Base-by-base conservation (phyloP, 2,113 vertebrate genomes). In the Colistium nudipinnis region DNA sequence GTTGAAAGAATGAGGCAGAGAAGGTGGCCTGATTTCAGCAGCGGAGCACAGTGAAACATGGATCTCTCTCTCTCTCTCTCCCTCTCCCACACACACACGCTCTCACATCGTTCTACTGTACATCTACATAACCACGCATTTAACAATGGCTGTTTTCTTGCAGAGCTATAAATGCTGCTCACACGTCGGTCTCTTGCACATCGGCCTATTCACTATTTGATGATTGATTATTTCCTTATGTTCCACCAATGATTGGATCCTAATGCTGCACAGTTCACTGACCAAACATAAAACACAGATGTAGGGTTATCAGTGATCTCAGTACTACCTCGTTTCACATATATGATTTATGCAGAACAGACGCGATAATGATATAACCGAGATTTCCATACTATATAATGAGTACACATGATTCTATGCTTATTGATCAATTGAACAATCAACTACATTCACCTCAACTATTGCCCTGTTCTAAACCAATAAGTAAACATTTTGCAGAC, bases 151-250 rank as follows among this genome's bases (percentile, higher is more conserved):
- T 48, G 22, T 67, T 68, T 70, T 22, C 10, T 28, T 59, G 38
- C 56, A 33, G 39, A 57, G 55, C 54, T 27, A 39, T 47, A 53
- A 74, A 59, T 11, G 49, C 35, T 33, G 39, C 39, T 65, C 16
- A 45, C 43, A 17, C 25, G 33, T 17, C 19, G 17, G 20, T 43
- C 72, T 67, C 64, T 64, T 75, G 78, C 65, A 45, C 64, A 84
- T 51, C 62, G 57, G 62, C 78, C 10, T 68, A 71, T 84, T 84
- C 80, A 68, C 62, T 54, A 70, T 78, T 68, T 61, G 73, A 85
- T 74, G 51, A 28, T 62, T 80, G 76, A 87, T 78, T 65, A 67
- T 67, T 78, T 69, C 52, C 78, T 78, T 48, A 71, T 88, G 83
- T 74, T 80, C 73, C 59, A 61, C 78, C 81, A 73, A 76, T 83